Percentiles rank a stretch among this genome's conserved stretches.
Conservation (phyloP, 2,888 invertebrate genomes). For the Hydrotaea diabolus region DNA sequence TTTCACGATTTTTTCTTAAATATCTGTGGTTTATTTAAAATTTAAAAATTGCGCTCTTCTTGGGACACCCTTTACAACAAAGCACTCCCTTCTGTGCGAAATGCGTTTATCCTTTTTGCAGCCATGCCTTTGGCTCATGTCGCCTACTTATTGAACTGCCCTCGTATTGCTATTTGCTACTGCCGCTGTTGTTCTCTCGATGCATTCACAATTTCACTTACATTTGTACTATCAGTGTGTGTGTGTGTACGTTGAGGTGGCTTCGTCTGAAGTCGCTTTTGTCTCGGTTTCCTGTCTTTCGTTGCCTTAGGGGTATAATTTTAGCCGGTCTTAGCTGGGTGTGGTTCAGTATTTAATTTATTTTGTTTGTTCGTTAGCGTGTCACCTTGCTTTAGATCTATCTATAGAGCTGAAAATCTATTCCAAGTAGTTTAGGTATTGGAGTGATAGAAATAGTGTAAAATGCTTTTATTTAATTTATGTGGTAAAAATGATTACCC, state of each 20-base stretch:
- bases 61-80: too few species aligned
- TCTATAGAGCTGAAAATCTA: not conserved
- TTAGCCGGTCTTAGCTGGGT: conserved; percentile 49
- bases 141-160: too few species aligned
- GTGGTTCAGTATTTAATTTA: conserved; percentile 41
- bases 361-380: conserved; percentile 31
- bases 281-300: not conserved
- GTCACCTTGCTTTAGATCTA: not conserved
- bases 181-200: not conserved
- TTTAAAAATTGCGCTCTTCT: too few species aligned
- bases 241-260: not conserved
- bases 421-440: not conserved
- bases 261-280: not conserved
- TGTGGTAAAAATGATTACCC: too few species aligned
- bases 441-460: too few species aligned
- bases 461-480: too few species aligned
- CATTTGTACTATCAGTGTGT: not conserved
- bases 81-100: too few species aligned
- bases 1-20: too few species aligned
- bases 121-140: too few species aligned
- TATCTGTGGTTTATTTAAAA: too few species aligned
- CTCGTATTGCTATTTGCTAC: conserved; percentile 30
- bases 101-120: too few species aligned
- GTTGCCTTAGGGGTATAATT: conserved; percentile 12
- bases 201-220: not conserved